A percentile compares a stretch with the other conserved stretches of the same genome.
Conservation (phyloP, 1,140 invertebrate species). For the Pseudomyrmex gracilis region DNA sequence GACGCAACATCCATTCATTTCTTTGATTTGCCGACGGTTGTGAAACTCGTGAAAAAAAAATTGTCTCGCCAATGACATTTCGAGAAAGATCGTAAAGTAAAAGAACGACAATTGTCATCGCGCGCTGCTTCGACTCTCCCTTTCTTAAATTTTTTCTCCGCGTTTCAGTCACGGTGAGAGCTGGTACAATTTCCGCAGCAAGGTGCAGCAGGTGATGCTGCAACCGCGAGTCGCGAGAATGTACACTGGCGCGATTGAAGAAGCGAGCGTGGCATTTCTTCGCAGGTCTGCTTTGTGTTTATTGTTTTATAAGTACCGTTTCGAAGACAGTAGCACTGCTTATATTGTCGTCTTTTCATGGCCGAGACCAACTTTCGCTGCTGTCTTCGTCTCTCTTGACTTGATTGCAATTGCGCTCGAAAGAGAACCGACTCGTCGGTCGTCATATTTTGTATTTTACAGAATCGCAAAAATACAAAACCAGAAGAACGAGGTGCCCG, state of each 20-base stretch:
- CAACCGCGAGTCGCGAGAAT: conserved; percentile 91
- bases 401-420: background rate
- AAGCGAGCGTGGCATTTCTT: conserved; percentile 91
- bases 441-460: conserved; percentile 73
- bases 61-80: too few species aligned
- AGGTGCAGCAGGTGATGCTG: conserved; percentile 94
- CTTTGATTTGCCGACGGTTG: too few species aligned
- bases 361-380: background rate
- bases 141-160: conserved; percentile 11
- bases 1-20: too few species aligned
- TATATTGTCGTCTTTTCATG: conserved; percentile 5
- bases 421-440: background rate
- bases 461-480: conserved; percentile 90
- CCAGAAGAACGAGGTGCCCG: conserved; percentile 89
- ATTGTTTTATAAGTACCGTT: background rate
- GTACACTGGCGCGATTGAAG: conserved; percentile 90
- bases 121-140: background rate
- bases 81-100: background rate
- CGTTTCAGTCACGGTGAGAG: conserved; percentile 91
- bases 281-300: conserved; percentile 85
- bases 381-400: background rate
- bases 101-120: conserved; percentile 3
- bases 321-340: background rate
- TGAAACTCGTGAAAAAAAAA: too few species aligned
- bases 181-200: conserved; percentile 92